Base-by-base conservation (phyloP, 2,888 invertebrate species). In the Eulithis testata region DNA sequence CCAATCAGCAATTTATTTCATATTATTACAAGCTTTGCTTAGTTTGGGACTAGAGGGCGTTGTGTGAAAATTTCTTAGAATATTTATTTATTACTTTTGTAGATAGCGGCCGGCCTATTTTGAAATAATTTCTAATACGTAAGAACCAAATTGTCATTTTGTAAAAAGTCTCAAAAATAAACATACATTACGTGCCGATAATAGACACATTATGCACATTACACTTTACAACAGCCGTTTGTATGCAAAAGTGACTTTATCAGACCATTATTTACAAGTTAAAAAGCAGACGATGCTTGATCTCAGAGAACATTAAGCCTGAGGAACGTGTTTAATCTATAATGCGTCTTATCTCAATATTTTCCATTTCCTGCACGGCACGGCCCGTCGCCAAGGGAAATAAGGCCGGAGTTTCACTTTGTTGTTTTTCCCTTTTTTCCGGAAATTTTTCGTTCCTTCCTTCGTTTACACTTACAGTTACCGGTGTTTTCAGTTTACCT, bases 261-360 rank as follows among this genome's bases (percentile, higher is more conserved):
- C 83, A 69, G 55, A 27, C 76, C 87, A 86, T 89, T 86, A 88
- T 79, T 86, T 85, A 85, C 84, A 86, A 88, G 82, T 86, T 86
- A 79, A 80, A 79, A 83, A 83, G 76, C 80, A 85, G 79, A 81
- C 77, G 79, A 73, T 88, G 88, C 81, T 86, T 84, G 89, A 91
- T 90, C 90, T 83, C 85, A 79, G 79, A 77, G 76, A 85, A 82
- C 80, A 89, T 90, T 91, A 90, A 86, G 85, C 83, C 82, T 81
- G 76, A 83, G 83, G 76, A 83, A 86, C 87, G 84, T 86, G 88
- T 91, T 91, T 92, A 93, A 93, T 93, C 90, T 91, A 89, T 93
- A 93, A 93, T 92, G 93, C 85, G 84, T 86, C 92, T 93, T 93
- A 93, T 93, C 92, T 91, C 92, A 88, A 93, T 93, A 93, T 93